Conservation (phyloP, 2,888 invertebrate genomes). For the Leptopterna dolabrata region DNA sequence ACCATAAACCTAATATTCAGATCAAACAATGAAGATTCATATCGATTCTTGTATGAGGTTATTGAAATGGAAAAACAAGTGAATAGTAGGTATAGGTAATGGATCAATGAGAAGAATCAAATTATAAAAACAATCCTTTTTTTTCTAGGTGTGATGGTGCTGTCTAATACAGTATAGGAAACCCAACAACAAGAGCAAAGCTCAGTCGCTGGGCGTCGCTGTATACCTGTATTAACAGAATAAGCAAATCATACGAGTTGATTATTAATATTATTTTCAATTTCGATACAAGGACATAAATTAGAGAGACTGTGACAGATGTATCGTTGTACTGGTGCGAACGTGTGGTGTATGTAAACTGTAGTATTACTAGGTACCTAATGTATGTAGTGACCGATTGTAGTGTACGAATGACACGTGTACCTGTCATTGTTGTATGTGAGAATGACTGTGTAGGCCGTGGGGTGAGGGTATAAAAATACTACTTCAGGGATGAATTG, state of each 20-base stretch:
- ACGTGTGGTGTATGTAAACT: no score
- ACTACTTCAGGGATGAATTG: no score
- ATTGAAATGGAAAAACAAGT: background rate
- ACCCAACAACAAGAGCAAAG: background rate
- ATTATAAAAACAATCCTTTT: background rate
- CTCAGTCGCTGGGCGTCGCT: background rate
- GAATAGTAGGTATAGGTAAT: background rate
- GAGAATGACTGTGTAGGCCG: no score
- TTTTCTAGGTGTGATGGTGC: background rate
- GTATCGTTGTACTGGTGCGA: no score
- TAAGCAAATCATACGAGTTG: background rate
- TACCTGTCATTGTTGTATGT: no score
- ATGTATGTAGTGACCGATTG: no score
- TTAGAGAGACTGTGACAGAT: no score
- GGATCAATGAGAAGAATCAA: background rate
- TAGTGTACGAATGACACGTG: no score
- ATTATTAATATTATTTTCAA: background rate
- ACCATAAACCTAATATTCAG: background rate
- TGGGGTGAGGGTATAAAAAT: no score
- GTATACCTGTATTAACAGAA: background rate
- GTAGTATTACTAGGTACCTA: no score
- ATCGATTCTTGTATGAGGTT: background rate
- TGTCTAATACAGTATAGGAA: conserved; percentile 1
- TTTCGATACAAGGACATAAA: background rate
- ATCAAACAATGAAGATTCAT: background rate